Evolutionary conservation across 2,113 vertebrate genomes (phyloP).

Genomic region (Calonectris borealis): DNA sequence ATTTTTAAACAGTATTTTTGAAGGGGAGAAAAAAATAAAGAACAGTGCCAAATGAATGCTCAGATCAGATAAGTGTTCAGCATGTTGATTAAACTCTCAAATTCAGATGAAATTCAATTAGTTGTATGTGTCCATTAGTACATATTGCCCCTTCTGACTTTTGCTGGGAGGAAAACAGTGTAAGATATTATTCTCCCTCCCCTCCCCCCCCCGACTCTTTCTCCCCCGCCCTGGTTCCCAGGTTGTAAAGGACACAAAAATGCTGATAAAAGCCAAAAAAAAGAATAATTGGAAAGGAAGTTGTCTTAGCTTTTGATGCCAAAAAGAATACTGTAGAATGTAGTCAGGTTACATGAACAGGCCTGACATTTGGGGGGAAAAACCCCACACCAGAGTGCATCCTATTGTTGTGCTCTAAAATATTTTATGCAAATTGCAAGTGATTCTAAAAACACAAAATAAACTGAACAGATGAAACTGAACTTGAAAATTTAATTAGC

Average conservation of each 20-base stretch:
- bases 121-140: background rate
- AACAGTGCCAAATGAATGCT: background rate
- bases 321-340: background rate
- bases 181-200: background rate
- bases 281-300: background rate
- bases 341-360: background rate
- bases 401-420: background rate
- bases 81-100: background rate
- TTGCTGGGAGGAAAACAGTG: background rate
- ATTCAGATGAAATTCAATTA: background rate
- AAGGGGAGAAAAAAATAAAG: background rate
- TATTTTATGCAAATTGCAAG: background rate
- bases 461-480: background rate
- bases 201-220: background rate
- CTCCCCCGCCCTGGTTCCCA: background rate
- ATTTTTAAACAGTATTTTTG: background rate
- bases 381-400: background rate
- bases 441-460: background rate
- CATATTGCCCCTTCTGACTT: background rate
- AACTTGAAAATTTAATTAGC: background rate
- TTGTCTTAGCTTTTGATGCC: background rate
- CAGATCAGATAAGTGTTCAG: background rate
- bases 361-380: background rate
- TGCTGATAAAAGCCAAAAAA: background rate
- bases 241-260: background rate